These are phyloP conservation scores for Dallia pectoralis DNA, from an alignment of 2,797 vertebrate genomes.

Conservation along the genomic window DNA sequence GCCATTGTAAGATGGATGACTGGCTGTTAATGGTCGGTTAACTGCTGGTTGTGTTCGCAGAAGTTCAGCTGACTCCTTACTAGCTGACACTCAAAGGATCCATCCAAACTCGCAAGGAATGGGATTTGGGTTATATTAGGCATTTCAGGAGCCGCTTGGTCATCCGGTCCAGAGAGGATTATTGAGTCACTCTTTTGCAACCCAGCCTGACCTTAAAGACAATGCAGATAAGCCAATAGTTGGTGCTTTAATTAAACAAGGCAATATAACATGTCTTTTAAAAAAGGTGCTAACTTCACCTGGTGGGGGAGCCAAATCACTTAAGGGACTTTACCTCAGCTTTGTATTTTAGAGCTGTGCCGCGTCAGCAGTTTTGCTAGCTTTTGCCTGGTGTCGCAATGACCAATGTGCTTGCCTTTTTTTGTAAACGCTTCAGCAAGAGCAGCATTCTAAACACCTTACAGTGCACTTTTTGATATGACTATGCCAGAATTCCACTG, in stretches of 20 bases:
- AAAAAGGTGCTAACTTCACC: slow-evolving; percentile 4
- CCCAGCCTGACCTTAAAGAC: slow-evolving; percentile 32
- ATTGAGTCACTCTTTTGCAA: slow-evolving; percentile 25
- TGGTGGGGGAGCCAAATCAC: slow-evolving; percentile 12
- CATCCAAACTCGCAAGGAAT: neutral
- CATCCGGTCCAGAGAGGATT: slow-evolving; percentile 9
- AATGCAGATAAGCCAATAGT: slow-evolving; percentile 4
- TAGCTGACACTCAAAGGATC: neutral
- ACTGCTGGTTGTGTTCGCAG: neutral
- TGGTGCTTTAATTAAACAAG: slow-evolving; percentile 8
- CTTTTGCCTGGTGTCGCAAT: slow-evolving; percentile 20
- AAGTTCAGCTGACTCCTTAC: neutral
- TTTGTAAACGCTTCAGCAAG: slow-evolving; percentile 12
- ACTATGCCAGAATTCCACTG: slow-evolving; percentile 5
- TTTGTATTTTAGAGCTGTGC: slow-evolving; percentile 9
- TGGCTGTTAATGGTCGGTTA: neutral
- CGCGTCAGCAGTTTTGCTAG: slow-evolving; percentile 27
- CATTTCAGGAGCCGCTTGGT: slow-evolving; percentile 11
- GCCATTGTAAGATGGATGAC: neutral
- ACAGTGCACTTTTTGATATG: slow-evolving; percentile 10
- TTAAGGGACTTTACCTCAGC: slow-evolving; percentile 8
- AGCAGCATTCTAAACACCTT: slow-evolving; percentile 17
- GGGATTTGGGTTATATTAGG: slow-evolving; percentile 15
- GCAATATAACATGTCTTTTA: neutral
- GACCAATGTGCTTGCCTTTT: slow-evolving; percentile 10